A percentile compares a stretch with the other conserved stretches of the same genome.
These are phyloP conservation scores for Apamea monoglypha DNA, from an alignment of 2,888 invertebrate genomes.

Conservation along the genomic window DNA sequence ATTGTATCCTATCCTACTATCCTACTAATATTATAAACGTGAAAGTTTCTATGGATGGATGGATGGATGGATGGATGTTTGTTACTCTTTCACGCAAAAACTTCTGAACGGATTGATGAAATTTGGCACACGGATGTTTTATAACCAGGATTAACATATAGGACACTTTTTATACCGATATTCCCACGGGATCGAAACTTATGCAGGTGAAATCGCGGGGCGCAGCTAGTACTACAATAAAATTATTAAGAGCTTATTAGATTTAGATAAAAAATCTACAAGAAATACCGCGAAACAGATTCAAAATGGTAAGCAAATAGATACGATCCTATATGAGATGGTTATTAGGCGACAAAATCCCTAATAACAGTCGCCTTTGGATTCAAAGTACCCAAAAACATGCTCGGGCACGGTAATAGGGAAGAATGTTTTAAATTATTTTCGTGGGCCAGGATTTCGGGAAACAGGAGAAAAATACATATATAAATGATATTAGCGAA, in stretches of 20 bases:
- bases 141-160: too few species aligned
- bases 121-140: too few species aligned
- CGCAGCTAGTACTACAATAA: too few species aligned
- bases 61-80: too few species aligned
- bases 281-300: conserved; percentile 7
- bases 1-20: too few species aligned
- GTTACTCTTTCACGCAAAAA: too few species aligned
- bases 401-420: conserved; percentile 21
- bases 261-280: conserved; percentile 1
- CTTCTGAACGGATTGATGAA: too few species aligned
- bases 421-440: conserved; percentile 51
- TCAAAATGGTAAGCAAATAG: conserved; percentile 37
- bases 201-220: too few species aligned
- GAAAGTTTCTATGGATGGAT: too few species aligned
- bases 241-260: not conserved
- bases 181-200: too few species aligned
- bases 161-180: too few species aligned
- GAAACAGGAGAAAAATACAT: conserved; percentile 37
- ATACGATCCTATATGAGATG: conserved; percentile 21
- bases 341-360: conserved; percentile 48
- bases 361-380: conserved; percentile 28
- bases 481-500: conserved; percentile 32
- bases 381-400: conserved; percentile 41
- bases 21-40: too few species aligned
- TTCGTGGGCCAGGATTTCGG: conserved; percentile 13